These are phyloP conservation scores for Anoplius nigerrimus DNA, from an alignment of 2,888 invertebrate species.

Conservation along the genomic window DNA sequence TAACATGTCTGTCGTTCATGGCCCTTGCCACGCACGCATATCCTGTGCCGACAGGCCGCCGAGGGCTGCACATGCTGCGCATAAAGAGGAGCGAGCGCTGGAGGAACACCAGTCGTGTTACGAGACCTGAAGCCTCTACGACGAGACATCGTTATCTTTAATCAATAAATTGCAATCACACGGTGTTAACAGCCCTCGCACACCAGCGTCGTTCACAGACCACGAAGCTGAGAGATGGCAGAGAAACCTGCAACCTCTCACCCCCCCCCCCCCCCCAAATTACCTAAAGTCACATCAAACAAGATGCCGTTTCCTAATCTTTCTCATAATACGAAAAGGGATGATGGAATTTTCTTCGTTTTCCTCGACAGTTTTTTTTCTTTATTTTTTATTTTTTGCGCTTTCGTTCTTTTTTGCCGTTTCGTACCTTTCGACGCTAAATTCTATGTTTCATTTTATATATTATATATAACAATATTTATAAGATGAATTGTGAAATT, in stretches of 20 bases:
- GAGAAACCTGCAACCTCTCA: conserved; percentile 52
- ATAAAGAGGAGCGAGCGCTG: neutral
- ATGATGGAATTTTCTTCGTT: conserved; percentile 39
- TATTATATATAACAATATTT: conserved; percentile 80
- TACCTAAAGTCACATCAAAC: conserved; percentile 72
- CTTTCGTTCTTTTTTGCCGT: conserved; percentile 47
- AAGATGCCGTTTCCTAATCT: conserved; percentile 64
- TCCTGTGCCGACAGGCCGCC: conserved; percentile 45
- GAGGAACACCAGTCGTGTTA: too few species aligned
- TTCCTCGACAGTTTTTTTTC: conserved; percentile 23
- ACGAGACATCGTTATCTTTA: conserved; percentile 19
- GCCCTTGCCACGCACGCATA: conserved; percentile 52
- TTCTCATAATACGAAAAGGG: conserved; percentile 30
- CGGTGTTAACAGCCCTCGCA: conserved; percentile 50
- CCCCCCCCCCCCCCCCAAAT: conserved; percentile 54
- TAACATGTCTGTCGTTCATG: conserved; percentile 48
- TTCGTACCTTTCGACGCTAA: conserved; percentile 61
- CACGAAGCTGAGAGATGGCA: conserved; percentile 54
- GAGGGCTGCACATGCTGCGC: conserved; percentile 43
- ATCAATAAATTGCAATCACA: conserved; percentile 23
- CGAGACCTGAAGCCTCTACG: conserved; percentile 7
- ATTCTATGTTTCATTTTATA: conserved; percentile 73
- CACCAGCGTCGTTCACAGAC: conserved; percentile 46
- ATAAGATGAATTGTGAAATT: conserved; percentile 75
- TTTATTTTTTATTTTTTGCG: conserved; percentile 14